A percentile compares a stretch with the other conserved stretches of the same genome.
Evolutionary conservation across 2,888 invertebrate species (phyloP).

Genomic region (Mycogona germanica): DNA sequence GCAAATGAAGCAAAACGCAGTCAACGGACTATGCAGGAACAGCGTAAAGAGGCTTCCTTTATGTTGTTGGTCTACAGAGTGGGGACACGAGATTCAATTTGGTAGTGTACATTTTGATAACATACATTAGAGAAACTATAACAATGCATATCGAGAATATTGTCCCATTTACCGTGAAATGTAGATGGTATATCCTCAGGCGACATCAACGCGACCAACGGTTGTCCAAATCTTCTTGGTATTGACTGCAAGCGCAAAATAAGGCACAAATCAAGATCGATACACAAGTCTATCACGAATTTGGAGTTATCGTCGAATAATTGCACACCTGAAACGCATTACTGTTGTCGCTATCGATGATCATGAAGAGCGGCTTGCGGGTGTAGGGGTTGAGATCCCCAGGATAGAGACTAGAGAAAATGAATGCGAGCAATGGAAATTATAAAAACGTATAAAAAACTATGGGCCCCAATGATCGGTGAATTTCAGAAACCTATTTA

Average conservation of each 20-base stretch:
- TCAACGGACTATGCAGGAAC: conserved; percentile 87
- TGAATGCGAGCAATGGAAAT: conserved; percentile 1
- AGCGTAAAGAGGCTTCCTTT: conserved; percentile 88
- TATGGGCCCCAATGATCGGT: neutral
- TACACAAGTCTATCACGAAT: neutral
- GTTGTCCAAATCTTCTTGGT: conserved; percentile 84
- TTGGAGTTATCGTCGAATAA: neutral
- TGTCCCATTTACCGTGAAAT: conserved; percentile 71
- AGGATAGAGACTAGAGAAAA: conserved; percentile 53
- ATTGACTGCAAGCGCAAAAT: conserved; percentile 52
- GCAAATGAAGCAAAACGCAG: conserved; percentile 82
- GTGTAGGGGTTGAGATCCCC: conserved; percentile 89
- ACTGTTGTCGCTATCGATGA: conserved; percentile 92
- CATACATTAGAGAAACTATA: too few relatives aligned
- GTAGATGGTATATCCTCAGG: conserved; percentile 77
- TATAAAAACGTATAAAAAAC: neutral
- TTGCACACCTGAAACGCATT: conserved; percentile 52
- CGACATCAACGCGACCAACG: conserved; percentile 83
- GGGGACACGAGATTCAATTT: neutral
- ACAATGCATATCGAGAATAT: conserved; percentile 3
- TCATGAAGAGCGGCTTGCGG: conserved; percentile 79
- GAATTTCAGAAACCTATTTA: neutral
- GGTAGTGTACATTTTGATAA: neutral
- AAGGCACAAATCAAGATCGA: conserved; percentile 11
- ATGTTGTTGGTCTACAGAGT: conserved; percentile 37